Percentiles rank a stretch among this genome's conserved stretches.
Evolutionary conservation across 2,888 invertebrate genomes (phyloP).

Genomic region (Drosophila hamatofila): DNA sequence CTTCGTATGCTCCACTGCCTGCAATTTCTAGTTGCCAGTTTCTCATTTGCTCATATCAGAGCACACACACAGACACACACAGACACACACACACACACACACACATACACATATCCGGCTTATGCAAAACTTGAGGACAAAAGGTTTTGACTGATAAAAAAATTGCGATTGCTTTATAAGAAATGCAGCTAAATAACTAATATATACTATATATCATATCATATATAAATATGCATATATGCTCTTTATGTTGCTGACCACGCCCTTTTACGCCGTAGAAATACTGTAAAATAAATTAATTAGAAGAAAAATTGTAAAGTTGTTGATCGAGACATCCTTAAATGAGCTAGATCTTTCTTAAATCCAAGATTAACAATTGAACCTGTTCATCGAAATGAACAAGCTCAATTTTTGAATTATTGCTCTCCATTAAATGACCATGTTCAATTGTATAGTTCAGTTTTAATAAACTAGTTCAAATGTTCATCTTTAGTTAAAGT

Average conservation of each 20-base stretch:
- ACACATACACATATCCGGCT: not conserved
- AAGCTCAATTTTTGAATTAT: no score
- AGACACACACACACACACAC: not conserved
- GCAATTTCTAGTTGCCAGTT: constrained; percentile 38
- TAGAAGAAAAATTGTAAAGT: not conserved
- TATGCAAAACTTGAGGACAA: not conserved
- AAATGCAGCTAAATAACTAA: constrained; percentile 5
- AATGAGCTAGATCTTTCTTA: no score
- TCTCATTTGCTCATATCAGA: constrained; percentile 39
- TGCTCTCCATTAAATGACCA: no score
- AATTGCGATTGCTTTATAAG: not conserved
- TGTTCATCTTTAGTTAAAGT: no score
- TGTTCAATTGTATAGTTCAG: no score
- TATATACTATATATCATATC: no score
- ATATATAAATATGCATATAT: not conserved
- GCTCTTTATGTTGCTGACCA: not conserved
- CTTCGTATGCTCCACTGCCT: not conserved
- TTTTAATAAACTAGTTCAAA: no score
- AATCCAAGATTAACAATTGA: not conserved
- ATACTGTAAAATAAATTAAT: no score
- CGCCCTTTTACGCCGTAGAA: not conserved
- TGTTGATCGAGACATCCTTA: not conserved
- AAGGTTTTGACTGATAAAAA: not conserved
- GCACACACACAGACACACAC: not conserved
- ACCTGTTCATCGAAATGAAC: not conserved